phyloP scores from a whole-genome alignment of 2,888 invertebrate genomes.

The Lasioglossum vierecki region DNA sequence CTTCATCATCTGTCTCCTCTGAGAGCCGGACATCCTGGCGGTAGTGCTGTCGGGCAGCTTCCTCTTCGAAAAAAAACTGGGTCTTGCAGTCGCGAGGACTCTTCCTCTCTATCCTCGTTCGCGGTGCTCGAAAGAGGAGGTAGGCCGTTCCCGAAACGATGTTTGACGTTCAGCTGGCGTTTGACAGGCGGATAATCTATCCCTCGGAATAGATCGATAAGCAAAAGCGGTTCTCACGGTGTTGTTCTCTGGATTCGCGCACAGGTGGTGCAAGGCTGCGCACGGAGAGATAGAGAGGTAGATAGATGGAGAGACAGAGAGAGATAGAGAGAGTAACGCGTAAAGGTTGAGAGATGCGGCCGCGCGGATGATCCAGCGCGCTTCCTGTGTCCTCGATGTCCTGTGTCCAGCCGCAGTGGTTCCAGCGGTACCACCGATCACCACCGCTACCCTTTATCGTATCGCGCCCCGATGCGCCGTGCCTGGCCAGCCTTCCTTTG shows the following conservation, averaged over 20 bases:
- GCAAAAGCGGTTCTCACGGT: background rate
- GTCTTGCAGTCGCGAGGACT: background rate
- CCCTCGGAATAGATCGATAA: background rate
- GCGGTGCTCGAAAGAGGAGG: background rate
- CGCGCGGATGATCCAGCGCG: slow-evolving; percentile 43
- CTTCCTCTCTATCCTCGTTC: background rate
- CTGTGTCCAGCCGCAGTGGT: background rate
- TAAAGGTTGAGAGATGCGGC: slow-evolving; percentile 42
- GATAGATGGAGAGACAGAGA: too few species aligned
- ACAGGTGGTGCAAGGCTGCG: background rate
- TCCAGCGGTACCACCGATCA: slow-evolving; percentile 29
- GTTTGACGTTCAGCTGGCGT: background rate
- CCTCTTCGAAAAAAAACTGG: background rate
- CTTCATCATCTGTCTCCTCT: slow-evolving; percentile 80
- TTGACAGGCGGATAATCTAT: background rate
- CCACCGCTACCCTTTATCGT: slow-evolving; percentile 48
- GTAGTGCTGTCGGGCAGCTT: background rate
- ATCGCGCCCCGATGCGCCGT: background rate
- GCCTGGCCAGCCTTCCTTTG: background rate
- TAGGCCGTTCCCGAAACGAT: background rate
- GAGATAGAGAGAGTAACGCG: slow-evolving; percentile 13
- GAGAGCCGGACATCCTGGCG: slow-evolving; percentile 72
- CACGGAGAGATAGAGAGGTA: background rate
- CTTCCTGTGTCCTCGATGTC: background rate
- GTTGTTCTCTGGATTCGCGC: background rate